Base-by-base conservation (phyloP, 2,888 invertebrate species). In the Neoitamus cyanurus region DNA sequence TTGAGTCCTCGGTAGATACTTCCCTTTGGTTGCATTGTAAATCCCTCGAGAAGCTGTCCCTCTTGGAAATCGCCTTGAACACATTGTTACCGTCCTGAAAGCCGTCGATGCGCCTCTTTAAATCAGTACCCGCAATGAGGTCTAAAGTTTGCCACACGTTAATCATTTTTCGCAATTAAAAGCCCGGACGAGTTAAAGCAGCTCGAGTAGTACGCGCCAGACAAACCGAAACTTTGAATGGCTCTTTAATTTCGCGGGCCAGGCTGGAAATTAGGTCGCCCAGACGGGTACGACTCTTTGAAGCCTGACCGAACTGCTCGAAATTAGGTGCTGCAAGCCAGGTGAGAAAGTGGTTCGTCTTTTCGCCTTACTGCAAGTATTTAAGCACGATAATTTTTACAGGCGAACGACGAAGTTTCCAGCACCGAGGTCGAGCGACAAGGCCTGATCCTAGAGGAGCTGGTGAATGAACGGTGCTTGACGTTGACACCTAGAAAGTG, bases 131-230 rank as follows among this genome's bases (percentile, higher is more conserved):
- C 86, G 90, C 89, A 2, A 91, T 88, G 73, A 89, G 88, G 83
- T 91, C 91, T 6, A 91, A 86, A 58, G 91, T 90, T 83, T 91
- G 91, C 91, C 91, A 91, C 46, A 91, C 89, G 85, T 90, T 90
- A 90, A 90, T 90, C 85, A 85, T 85, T 78, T 46, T 48, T 28
- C 11, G 78, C 11, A 20, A 46, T 78, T 78, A 58, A 48, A 28
- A 3, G 6, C 34, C n/a, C 30, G 28, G 3, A 28, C 30, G 13
- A 2, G 48, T 31, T 78, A 48, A 75, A 42, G 25, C 9, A 25
- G 7, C 20, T 36, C 75, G 28, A 42, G 11, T 73, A n/a, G 13
- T 42, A 34, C 73, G 7, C 28, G 37, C 42, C 11, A 75, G 42
- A 75, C 42, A 11, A 42, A 25, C 13, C 13, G 75, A 75, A 75